Conservation (phyloP, 2,888 invertebrate genomes). For the Dasysyrphus albostriatus region DNA sequence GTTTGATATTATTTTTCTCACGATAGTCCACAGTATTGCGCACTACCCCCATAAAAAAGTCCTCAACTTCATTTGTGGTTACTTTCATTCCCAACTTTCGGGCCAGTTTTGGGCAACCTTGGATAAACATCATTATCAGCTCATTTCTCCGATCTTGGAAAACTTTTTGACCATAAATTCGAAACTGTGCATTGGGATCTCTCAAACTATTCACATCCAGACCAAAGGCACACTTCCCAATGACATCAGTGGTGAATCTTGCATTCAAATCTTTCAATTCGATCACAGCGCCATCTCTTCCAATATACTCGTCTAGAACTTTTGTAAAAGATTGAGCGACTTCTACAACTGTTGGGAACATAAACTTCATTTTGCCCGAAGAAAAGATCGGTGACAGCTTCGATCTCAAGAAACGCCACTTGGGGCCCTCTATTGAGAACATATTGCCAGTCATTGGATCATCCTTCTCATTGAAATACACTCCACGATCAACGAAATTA, state of each 20-base stretch:
- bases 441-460: constrained; percentile 83
- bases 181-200: constrained; percentile 82
- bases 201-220: constrained; percentile 83
- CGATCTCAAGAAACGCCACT: constrained; percentile 81
- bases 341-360: constrained; percentile 78
- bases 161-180: constrained; percentile 76
- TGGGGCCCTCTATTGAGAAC: constrained; percentile 82
- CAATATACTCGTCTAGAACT: constrained; percentile 3
- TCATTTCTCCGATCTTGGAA: constrained; percentile 76
- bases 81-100: constrained; percentile 77
- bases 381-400: constrained; percentile 79
- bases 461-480: constrained; percentile 79
- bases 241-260: constrained; percentile 85
- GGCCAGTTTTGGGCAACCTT: constrained; percentile 77
- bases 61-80: constrained; percentile 76
- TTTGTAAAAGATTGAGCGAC: constrained; percentile 78
- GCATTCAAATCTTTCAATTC: constrained; percentile 83
- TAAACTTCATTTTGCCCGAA: constrained; percentile 78
- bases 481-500: constrained; percentile 80
- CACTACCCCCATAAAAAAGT: constrained; percentile 82
- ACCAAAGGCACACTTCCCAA: constrained; percentile 84
- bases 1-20: constrained; percentile 79
- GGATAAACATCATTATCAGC: constrained; percentile 76
- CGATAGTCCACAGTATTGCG: constrained; percentile 82
- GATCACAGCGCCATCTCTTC: constrained; percentile 78